A percentile compares a stretch with the other conserved stretches of the same genome.
phyloP scores from a whole-genome alignment of 2,797 vertebrate genomes.

The Thaleichthys pacificus region DNA sequence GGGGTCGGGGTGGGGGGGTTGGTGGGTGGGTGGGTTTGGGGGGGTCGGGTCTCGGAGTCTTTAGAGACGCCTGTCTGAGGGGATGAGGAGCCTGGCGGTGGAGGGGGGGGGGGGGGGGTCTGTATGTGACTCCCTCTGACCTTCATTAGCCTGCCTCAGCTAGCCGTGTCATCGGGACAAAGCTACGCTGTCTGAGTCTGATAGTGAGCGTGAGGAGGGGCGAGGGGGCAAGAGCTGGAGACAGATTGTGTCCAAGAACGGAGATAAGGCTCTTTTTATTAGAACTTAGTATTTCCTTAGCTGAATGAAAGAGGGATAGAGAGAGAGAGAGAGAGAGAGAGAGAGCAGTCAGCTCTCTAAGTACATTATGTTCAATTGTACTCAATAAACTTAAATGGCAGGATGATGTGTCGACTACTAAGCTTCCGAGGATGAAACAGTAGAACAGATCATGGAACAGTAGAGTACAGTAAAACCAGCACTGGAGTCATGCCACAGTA shows the following conservation, averaged over 20 bases:
- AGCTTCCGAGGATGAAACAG: background rate
- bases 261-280: slow-evolving; percentile 61
- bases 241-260: slow-evolving; percentile 53
- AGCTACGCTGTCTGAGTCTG: slow-evolving; percentile 23
- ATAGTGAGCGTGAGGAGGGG: slow-evolving; percentile 39
- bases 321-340: background rate
- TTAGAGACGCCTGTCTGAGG: slow-evolving; percentile 22
- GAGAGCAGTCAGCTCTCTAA: slow-evolving; percentile 25
- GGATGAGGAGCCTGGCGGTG: slow-evolving; percentile 9
- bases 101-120: slow-evolving; percentile 41
- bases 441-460: slow-evolving; percentile 18
- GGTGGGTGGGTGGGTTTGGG: background rate
- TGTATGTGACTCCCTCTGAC: slow-evolving; percentile 51
- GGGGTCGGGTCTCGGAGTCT: slow-evolving; percentile 26
- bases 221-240: slow-evolving; percentile 29
- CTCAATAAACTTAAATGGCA: slow-evolving; percentile 23
- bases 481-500: too few relatives aligned
- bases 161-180: slow-evolving; percentile 42
- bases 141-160: slow-evolving; percentile 65
- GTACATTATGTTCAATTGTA: slow-evolving; percentile 28
- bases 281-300: slow-evolving; percentile 40
- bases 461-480: background rate
- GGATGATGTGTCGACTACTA: slow-evolving; percentile 21
- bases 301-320: slow-evolving; percentile 33
- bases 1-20: too few relatives aligned